Percentiles rank a stretch among this genome's conserved stretches.
These are phyloP conservation scores for Thereva unica DNA, from an alignment of 2,888 invertebrate genomes.

Conservation along the genomic window DNA sequence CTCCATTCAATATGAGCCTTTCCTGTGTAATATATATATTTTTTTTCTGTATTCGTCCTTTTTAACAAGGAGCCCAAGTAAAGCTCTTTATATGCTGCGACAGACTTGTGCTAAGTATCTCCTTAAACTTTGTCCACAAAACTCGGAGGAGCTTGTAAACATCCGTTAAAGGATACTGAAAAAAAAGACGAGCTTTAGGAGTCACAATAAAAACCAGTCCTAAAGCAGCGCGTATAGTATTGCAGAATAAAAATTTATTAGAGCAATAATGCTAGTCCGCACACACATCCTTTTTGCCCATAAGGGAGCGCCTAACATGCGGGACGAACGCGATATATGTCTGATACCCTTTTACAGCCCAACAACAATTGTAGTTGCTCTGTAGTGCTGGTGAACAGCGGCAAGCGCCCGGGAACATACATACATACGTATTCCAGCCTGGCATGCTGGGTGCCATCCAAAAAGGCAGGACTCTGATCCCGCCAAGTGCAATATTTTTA, in stretches of 20 bases:
- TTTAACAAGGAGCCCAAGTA: no score
- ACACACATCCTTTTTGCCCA: background rate
- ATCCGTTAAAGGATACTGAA: background rate
- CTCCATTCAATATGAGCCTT: no score
- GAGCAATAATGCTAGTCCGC: constrained; percentile 16
- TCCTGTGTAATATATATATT: no score
- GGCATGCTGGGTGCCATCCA: background rate
- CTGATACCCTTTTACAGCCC: background rate
- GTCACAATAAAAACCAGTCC: no score
- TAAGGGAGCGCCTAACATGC: background rate
- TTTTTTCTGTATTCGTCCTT: no score
- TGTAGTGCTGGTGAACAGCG: no score
- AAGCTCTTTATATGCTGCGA: no score
- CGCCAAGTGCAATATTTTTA: constrained; percentile 38
- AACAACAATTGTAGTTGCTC: background rate
- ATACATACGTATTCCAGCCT: background rate
- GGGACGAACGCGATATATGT: background rate
- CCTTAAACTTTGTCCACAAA: no score
- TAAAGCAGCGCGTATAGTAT: background rate
- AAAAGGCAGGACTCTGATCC: background rate
- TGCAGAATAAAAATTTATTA: constrained; percentile 18
- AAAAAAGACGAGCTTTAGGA: no score
- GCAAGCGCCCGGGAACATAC: background rate
- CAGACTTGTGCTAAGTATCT: no score
- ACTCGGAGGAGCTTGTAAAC: background rate